Evolutionary conservation across 2,888 invertebrate species (phyloP).

Genomic region (Diadegma fenestrale): DNA sequence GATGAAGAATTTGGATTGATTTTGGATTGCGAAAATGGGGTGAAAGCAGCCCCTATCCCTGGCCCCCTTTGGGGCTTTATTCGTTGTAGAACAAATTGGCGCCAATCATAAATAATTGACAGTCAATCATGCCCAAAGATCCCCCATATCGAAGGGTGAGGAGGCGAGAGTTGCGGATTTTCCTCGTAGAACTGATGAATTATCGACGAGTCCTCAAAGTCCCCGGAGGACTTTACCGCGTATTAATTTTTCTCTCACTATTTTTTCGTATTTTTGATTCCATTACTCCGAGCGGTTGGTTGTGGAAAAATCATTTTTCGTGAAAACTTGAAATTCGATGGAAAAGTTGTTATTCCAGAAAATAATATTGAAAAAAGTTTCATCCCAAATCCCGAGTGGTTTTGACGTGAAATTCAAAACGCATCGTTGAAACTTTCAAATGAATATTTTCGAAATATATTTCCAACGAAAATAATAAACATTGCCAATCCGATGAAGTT

Average conservation of each 20-base stretch:
- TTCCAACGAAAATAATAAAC: not conserved
- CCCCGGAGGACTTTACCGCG: conserved; percentile 36
- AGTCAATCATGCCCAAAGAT: conserved; percentile 77
- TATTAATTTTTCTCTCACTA: conserved; percentile 31
- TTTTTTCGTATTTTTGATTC: not conserved
- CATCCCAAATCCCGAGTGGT: not conserved
- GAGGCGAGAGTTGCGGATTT: conserved; percentile 36
- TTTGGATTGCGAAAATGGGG: conserved; percentile 71
- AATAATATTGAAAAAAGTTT: not conserved
- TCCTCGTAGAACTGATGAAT: conserved; percentile 49
- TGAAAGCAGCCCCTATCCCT: not conserved
- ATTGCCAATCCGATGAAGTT: not conserved
- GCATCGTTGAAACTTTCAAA: not conserved
- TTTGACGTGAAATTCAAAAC: not conserved
- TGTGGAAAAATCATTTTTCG: not conserved
- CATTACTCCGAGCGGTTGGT: not conserved
- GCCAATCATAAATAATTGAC: conserved; percentile 84
- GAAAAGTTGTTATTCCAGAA: not conserved
- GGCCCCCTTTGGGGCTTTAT: conserved; percentile 76
- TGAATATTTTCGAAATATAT: not conserved
- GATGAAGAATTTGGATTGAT: conserved; percentile 42
- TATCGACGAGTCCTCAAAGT: conserved; percentile 25
- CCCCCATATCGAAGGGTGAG: conserved; percentile 21
- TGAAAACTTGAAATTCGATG: not conserved
- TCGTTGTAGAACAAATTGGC: conserved; percentile 81